Evolutionary conservation across 2,888 invertebrate genomes (phyloP), one percentile per base, ranked within the genome.

Genomic region (Cheilosia pagana): DNA sequence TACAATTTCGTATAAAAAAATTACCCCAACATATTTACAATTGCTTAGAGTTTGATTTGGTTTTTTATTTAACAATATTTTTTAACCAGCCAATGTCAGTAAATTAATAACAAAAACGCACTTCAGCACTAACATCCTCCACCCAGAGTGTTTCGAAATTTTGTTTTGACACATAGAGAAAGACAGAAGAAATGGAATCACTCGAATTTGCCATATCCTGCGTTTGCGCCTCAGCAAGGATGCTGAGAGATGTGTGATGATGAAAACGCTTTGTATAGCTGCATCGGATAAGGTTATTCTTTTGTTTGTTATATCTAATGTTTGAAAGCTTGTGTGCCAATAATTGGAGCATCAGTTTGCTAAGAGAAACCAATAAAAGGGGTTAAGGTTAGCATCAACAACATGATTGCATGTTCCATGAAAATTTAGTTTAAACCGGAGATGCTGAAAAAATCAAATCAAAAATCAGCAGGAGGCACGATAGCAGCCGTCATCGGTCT

Each of bases 111-210:
- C 70, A 83, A 65, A 79, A 70, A 70, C 63, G 79, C 81, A 68
- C 81, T 28, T 60, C 67, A 75, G 41, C 75, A 63, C 75, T 43
- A 23, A 52, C 60, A 28, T 79, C 68, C 67, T 78, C 72, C 63
- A 43, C 59, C 55, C 75, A 55, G 81, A 62, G 59, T 75, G 77
- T 53, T 55, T 71, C 59, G 76, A 62, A 67, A 85, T 85, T 71
- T 81, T 81, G 70, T 76, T 85, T 79, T 85, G 85, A 85, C 75
- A 81, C 8, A 8, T 45, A 63, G 65, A 57, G 63, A 82, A 68
- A 43, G 60, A 35, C 45, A 39, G 19, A 65, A 71, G 39, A 41
- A 53, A 68, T 62, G 45, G 16, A 53, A 63, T 45, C 74, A 39
- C 63, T 65, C 63, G 55, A 62, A 82, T 68, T 28, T 72, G 31